Base-by-base conservation (phyloP, 2,888 invertebrate genomes). In the Metacarcinus magister region DNA sequence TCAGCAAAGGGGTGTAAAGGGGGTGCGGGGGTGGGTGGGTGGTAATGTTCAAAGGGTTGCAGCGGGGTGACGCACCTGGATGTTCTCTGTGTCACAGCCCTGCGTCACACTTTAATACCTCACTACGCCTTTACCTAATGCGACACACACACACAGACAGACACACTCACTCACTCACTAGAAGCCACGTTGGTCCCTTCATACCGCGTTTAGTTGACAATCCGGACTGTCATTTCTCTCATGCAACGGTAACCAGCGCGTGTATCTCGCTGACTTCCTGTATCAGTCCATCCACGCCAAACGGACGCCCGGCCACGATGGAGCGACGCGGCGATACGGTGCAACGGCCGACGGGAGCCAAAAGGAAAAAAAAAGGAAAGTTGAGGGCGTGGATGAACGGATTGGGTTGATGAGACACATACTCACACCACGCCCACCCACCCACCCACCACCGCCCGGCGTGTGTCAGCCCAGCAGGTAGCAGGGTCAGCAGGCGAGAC, bases 241-340 rank as follows among this genome's bases (percentile, higher is more conserved):
- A 13, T 19, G 2, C 67, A 67, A 67, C 67, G 67, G 67, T 67
- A 67, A 67, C 67, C 10, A 16, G 67, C 19, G 5, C 67, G 67
- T 67, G 19, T 67, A 67, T 67, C 19, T 67, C 67, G 19, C 67
- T 67, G 23, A 67, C 67, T 67, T 67, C 67, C 67, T 67, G 67
- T 67, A 67, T 67, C 67, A 67, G 67, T 67, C 67, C 67, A n/a
- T 67, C 23, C 67, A 67, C 67, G 19, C n/a, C 67, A 67, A 67
- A 67, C 67, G 67, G 67, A 67, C n/a, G 19, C 67, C 5, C 43
- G 19, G 28, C 8, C 39, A 67, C 67, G 19, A n/a, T 2, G n/a
- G 67, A 67, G 13, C 67, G 67, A 23, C 19, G 19, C 23, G 2
- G 67, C 67, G n/a, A 67, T 23, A 23, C 19, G 19, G 67, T 16